Evolutionary conservation across 2,113 vertebrate species (phyloP).

Genomic region (Sitta europaea): DNA sequence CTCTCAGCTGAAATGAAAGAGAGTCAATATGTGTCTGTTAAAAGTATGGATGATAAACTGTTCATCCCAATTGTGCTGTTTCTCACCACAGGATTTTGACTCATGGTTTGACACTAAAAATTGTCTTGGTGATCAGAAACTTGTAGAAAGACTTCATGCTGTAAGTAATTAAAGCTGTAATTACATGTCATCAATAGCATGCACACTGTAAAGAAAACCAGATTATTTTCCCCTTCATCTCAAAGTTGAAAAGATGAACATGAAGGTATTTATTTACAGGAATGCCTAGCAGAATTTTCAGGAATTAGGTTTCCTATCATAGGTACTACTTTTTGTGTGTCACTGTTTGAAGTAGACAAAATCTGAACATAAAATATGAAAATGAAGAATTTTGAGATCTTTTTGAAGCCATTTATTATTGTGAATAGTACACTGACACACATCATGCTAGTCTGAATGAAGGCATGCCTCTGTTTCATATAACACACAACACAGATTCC

Average conservation of each 20-base stretch:
- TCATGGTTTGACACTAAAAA: slow-evolving; percentile 93
- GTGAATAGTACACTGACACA: neutral
- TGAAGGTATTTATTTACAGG: neutral
- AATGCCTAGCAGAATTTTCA: neutral
- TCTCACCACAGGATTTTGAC: slow-evolving; percentile 83
- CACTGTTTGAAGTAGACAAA: neutral
- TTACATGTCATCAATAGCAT: neutral
- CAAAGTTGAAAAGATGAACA: neutral
- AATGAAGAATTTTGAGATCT: neutral
- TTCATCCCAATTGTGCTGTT: neutral
- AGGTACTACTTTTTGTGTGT: neutral
- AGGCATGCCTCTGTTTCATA: neutral
- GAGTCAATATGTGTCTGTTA: neutral
- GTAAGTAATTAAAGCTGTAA: slow-evolving; percentile 73
- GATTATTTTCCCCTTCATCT: neutral
- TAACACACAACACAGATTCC: too few relatives aligned
- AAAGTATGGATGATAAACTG: neutral
- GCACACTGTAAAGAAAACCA: neutral
- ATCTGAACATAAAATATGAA: neutral
- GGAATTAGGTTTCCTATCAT: neutral
- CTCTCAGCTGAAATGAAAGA: neutral
- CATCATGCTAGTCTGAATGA: neutral
- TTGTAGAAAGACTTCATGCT: slow-evolving; percentile 87
- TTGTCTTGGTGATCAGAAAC: slow-evolving; percentile 88
- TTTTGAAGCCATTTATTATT: neutral